phyloP scores from a whole-genome alignment of 1,140 invertebrate species.

The Theocolax elegans region DNA sequence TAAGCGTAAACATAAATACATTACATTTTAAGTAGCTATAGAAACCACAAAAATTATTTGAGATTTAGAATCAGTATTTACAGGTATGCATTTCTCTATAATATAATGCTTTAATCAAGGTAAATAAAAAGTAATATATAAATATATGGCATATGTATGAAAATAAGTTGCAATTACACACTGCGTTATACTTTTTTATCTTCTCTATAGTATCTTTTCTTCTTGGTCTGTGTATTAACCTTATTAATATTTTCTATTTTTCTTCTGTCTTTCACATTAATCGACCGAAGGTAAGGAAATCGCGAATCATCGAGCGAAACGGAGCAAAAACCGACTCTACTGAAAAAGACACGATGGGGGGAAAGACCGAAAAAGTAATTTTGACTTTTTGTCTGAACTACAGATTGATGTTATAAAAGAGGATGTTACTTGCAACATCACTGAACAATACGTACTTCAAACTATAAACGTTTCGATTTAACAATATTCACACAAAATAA shows the following conservation, averaged over 20 bases:
- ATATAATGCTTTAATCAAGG: too few relatives aligned
- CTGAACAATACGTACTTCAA: too few relatives aligned
- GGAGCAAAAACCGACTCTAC: conserved; percentile 46
- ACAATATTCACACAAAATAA: too few relatives aligned
- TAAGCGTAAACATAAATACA: too few relatives aligned
- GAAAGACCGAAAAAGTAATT: conserved; percentile 61
- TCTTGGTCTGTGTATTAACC: conserved; percentile 29
- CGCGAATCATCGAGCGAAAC: conserved; percentile 51
- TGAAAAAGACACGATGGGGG: conserved; percentile 52
- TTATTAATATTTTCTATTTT: conserved; percentile 37
- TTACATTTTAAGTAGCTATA: too few relatives aligned
- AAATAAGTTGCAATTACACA: conserved; percentile 32
- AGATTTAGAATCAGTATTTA: too few relatives aligned
- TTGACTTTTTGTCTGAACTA: conserved; percentile 46
- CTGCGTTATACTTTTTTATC: background rate
- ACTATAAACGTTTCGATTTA: too few relatives aligned
- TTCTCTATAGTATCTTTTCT: conserved; percentile 17
- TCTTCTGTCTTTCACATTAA: conserved; percentile 16
- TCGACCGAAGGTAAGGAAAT: conserved; percentile 58
- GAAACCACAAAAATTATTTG: too few relatives aligned
- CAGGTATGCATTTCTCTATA: too few relatives aligned
- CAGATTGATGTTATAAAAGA: conserved; percentile 4
- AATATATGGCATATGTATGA: too few relatives aligned
- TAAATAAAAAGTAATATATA: too few relatives aligned
- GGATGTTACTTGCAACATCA: background rate